Evolutionary conservation across 1,140 invertebrate genomes (phyloP).

Genomic region (Gryllus bimaculatus): DNA sequence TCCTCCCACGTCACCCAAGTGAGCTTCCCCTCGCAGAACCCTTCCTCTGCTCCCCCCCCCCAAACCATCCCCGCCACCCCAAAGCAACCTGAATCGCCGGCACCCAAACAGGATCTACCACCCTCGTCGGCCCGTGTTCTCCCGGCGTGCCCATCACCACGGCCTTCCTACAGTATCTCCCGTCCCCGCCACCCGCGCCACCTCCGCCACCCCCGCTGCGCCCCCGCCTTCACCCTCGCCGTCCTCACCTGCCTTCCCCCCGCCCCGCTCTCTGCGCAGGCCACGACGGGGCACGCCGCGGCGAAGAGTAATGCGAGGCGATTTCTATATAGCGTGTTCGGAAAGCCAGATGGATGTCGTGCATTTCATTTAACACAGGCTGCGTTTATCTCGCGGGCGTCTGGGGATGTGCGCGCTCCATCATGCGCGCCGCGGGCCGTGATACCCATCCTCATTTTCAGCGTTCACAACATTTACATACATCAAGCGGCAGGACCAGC

Average conservation of each 20-base stretch:
- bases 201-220: not conserved
- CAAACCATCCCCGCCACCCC: too few species aligned
- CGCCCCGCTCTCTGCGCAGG: too few species aligned
- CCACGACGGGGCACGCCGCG: too few species aligned
- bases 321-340: slow-evolving; percentile 4
- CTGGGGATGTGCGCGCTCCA: not conserved
- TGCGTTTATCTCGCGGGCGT: not conserved
- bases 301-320: not conserved
- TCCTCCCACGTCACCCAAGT: too few species aligned
- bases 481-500: not conserved
- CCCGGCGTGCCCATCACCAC: too few species aligned
- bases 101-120: too few species aligned
- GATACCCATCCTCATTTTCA: slow-evolving; percentile 1
- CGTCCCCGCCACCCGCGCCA: too few species aligned
- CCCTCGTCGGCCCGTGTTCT: too few species aligned
- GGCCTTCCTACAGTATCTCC: too few species aligned
- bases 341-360: not conserved
- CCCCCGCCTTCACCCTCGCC: not conserved
- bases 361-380: not conserved
- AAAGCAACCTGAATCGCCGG: too few species aligned
- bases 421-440: not conserved
- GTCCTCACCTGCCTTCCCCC: not conserved
- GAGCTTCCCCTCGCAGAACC: too few species aligned
- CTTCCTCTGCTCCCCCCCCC: too few species aligned
- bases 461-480: not conserved